Percentiles rank a stretch among this genome's conserved stretches.
phyloP scores from a whole-genome alignment of 2,797 vertebrate species.

The Acanthornis magna region DNA sequence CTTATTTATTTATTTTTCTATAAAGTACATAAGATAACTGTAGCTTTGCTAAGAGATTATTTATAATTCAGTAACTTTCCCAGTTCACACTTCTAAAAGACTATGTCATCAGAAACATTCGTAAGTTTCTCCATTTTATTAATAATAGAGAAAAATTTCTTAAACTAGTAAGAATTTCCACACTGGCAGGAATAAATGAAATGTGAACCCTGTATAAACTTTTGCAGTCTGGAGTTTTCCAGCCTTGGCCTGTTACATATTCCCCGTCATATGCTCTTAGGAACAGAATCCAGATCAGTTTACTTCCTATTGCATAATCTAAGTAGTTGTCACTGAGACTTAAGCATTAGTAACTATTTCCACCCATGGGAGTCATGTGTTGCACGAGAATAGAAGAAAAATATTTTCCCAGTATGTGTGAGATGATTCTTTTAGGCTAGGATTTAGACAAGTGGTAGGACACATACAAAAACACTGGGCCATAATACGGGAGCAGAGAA shows the following conservation, averaged over 20 bases:
- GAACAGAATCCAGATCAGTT: constrained; percentile 43
- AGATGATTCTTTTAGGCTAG: not conserved
- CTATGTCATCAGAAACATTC: not conserved
- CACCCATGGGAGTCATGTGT: not conserved
- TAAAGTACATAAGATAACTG: not conserved
- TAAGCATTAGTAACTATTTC: constrained; percentile 28
- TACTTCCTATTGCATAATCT: constrained; percentile 59
- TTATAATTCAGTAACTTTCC: not conserved
- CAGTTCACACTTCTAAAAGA: not conserved
- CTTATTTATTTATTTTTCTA: not conserved
- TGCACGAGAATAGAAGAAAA: not conserved
- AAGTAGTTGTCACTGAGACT: constrained; percentile 17
- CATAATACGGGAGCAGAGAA: not conserved
- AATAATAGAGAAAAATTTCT: not conserved
- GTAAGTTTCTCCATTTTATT: not conserved
- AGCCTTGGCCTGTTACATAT: constrained; percentile 39
- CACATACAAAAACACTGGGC: not conserved
- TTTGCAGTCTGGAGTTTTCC: constrained; percentile 5
- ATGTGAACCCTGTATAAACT: not conserved
- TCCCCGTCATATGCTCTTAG: constrained; percentile 41
- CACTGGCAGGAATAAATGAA: not conserved
- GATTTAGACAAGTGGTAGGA: not conserved
- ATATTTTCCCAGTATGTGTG: not conserved
- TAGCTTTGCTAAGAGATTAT: not conserved
- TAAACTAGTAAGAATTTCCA: not conserved